Percentiles rank a stretch among this genome's conserved stretches.
These are phyloP conservation scores for Dinoponera quadriceps DNA, from an alignment of 1,140 invertebrate species.

Conservation along the genomic window DNA sequence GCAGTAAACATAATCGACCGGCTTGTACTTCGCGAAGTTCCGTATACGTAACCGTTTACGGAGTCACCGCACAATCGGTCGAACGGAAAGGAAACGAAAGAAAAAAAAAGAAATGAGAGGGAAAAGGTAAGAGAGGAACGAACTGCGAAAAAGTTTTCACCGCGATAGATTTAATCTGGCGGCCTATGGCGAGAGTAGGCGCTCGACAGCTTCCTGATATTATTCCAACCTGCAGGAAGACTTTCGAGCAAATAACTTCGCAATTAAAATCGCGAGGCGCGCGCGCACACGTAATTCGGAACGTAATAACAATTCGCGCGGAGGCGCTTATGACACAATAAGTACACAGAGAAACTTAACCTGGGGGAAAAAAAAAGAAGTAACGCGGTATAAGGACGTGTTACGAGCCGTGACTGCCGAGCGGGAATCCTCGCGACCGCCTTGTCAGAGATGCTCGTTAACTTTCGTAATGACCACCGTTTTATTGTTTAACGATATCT, in stretches of 20 bases:
- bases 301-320: constrained; percentile 33
- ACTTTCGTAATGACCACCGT: background rate
- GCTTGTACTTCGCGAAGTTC: constrained; percentile 56
- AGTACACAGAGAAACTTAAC: constrained; percentile 23
- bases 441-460: background rate
- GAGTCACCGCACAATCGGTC: constrained; percentile 3
- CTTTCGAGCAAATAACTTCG: constrained; percentile 36
- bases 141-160: constrained; percentile 35
- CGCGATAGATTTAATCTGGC: constrained; percentile 28
- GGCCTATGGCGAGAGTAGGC: constrained; percentile 11
- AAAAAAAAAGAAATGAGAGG: constrained; percentile 9
- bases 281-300: background rate
- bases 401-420: background rate
- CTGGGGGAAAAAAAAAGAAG: constrained; percentile 1
- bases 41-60: constrained; percentile 62
- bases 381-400: background rate
- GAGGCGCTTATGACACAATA: constrained; percentile 55
- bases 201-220: constrained; percentile 55
- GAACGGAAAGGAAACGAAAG: constrained; percentile 13
- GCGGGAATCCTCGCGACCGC: background rate
- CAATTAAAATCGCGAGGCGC: constrained; percentile 12
- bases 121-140: background rate
- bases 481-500: background rate
- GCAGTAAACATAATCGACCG: constrained; percentile 55
- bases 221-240: constrained; percentile 29